A percentile compares a stretch with the other conserved stretches of the same genome.
phyloP scores from a whole-genome alignment of 2,888 invertebrate genomes.

The Acronicta psi region DNA sequence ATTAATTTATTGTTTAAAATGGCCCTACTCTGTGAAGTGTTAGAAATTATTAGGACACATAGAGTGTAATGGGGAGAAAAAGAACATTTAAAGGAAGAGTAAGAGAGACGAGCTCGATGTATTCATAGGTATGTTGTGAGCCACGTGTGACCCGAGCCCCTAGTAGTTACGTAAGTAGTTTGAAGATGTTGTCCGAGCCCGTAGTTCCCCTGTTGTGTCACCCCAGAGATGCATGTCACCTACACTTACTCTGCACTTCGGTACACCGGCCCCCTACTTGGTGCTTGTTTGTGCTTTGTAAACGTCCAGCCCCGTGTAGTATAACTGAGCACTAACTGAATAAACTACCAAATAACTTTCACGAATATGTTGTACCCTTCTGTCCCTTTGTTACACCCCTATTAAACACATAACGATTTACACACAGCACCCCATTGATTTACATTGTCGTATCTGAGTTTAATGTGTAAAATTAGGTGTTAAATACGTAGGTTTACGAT shows the following conservation, averaged over 20 bases:
- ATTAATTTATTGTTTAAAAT: constrained; percentile 33
- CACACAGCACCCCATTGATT: constrained; percentile 50
- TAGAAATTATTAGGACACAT: constrained; percentile 35
- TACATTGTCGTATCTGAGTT: constrained; percentile 37
- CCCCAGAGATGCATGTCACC: constrained; percentile 68
- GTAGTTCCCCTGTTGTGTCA: constrained; percentile 72
- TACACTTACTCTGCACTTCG: constrained; percentile 65
- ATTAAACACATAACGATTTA: constrained; percentile 42
- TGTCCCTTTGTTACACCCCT: constrained; percentile 33
- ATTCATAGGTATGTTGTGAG: constrained; percentile 63
- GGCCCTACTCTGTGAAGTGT: constrained; percentile 24
- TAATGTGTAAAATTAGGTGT: constrained; percentile 43
- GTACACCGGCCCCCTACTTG: constrained; percentile 45
- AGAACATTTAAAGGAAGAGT: constrained; percentile 70
- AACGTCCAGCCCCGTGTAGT: constrained; percentile 35
- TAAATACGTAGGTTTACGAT: constrained; percentile 52
- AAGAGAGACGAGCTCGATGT: constrained; percentile 49
- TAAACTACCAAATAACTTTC: constrained; percentile 27
- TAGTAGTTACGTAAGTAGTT: constrained; percentile 79
- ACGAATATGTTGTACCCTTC: constrained; percentile 34
- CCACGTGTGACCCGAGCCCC: constrained; percentile 53
- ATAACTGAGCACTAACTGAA: constrained; percentile 37
- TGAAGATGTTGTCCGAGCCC: constrained; percentile 76
- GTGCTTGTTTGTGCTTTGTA: constrained; percentile 57
- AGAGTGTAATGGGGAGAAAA: constrained; percentile 75